Base-by-base conservation (phyloP, 2,797 vertebrate species). In the Pygocentrus nattereri region DNA sequence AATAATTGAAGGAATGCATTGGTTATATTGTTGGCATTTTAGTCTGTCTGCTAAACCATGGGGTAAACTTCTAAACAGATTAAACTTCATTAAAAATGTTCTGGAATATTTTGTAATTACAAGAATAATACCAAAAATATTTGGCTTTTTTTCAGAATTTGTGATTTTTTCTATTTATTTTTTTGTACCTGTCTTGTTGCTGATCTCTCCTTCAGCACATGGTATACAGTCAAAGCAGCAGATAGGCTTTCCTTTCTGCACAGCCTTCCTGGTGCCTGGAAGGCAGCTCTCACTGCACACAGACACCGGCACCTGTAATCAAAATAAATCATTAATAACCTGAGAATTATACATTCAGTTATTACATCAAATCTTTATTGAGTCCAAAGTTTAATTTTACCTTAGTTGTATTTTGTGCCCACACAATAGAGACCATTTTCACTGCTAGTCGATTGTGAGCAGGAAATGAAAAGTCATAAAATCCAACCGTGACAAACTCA, bases 401-500 rank as follows among this genome's bases (percentile, higher is more conserved):
- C 88, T 89, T 67, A 13, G 80, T 74, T 44, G 86, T 78, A 38
- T 89, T 88, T 21, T 85, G 15, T 21, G 88, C 73, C 92, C 92
- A 94, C 25, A 88, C 65, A 38, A 93, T 65, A 74, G 89, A 62
- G 3, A 34, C 70, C 73, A 86, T 90, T 3, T 83, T 64, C 13
- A 93, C 27, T 59, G 30, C 78, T 18, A 92, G 49, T 54, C 87
- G 88, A 82, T 81, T 75, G 70, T 91, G 85, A 21, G 84, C 82
- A 27, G 91, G 87, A 30, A 90, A 74, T 1, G 91, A 91, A 59
- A 90, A 89, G 0, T 94, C 93, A 76, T 94, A 94, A 61, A 89
- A 85, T 56, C 93, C 93, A 0, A 94, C 91, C 27, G 90, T 85
- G 85, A 87, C 90, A 78, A 94, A 94, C 70, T 91, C 81, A 50